These are phyloP conservation scores for Plusia festucae DNA, from an alignment of 2,888 invertebrate genomes.

Conservation along the genomic window DNA sequence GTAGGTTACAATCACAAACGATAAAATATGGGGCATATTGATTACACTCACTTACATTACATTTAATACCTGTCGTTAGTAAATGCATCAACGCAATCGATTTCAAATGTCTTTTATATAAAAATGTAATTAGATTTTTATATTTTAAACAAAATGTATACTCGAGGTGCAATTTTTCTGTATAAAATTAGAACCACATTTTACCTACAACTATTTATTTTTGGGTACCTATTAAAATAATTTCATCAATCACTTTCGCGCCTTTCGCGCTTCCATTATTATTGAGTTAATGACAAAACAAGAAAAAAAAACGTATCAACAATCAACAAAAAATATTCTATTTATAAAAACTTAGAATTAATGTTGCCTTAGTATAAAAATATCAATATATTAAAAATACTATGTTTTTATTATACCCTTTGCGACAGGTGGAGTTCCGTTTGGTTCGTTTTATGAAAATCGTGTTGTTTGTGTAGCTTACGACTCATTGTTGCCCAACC, in stretches of 20 bases:
- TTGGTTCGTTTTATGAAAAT: constrained; percentile 15
- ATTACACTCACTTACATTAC: constrained; percentile 10
- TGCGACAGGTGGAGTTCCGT: constrained; percentile 41
- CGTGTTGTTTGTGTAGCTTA: neutral
- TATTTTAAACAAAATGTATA: constrained; percentile 8
- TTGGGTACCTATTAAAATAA: constrained; percentile 12
- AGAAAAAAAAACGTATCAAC: constrained; percentile 34
- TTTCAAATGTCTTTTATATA: constrained; percentile 20
- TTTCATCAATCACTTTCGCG: constrained; percentile 6
- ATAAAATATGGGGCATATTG: neutral
- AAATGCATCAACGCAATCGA: constrained; percentile 17
- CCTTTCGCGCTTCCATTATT: neutral
- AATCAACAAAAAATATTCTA: constrained; percentile 45
- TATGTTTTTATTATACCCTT: constrained; percentile 24
- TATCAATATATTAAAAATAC: constrained; percentile 55
- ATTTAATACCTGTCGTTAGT: neutral
- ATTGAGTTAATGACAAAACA: constrained; percentile 19
- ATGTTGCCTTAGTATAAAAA: constrained; percentile 52
- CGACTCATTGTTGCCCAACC: neutral
- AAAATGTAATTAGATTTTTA: constrained; percentile 5
- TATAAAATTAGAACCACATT: constrained; percentile 22
- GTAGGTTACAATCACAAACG: constrained; percentile 22
- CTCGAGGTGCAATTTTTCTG: neutral
- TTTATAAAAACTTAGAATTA: constrained; percentile 32
- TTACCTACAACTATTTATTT: constrained; percentile 6